These are phyloP conservation scores for Acromyrmex heyeri DNA, from an alignment of 1,140 invertebrate species.

Conservation along the genomic window DNA sequence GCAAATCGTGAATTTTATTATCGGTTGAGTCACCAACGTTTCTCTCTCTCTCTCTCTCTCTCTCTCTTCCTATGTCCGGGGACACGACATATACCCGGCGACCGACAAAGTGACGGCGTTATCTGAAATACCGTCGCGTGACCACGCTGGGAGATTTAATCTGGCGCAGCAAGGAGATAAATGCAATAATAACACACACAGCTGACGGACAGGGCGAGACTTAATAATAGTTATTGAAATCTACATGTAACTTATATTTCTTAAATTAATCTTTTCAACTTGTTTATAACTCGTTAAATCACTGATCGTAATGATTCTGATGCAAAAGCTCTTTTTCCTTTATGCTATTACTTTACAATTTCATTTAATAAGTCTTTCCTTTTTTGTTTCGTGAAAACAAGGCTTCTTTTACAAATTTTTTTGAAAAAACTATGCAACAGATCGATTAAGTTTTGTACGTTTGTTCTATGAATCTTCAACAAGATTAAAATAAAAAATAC, in stretches of 20 bases:
- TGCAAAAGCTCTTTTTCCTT: not conserved
- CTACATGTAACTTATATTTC: not conserved
- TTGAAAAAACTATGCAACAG: too few species aligned
- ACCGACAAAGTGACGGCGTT: conserved; percentile 8
- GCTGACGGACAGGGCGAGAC: not conserved
- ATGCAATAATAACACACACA: conserved; percentile 18
- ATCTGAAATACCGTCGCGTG: conserved; percentile 50
- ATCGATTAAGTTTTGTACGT: too few species aligned
- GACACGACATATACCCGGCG: not conserved
- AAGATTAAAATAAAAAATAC: too few species aligned
- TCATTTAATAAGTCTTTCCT: not conserved
- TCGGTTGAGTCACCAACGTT: conserved; percentile 22
- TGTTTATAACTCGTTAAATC: not conserved
- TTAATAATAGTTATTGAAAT: conserved; percentile 36
- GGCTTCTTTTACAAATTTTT: too few species aligned
- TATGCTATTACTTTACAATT: too few species aligned
- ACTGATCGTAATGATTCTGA: not conserved
- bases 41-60: not conserved
- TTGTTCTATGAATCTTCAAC: too few species aligned
- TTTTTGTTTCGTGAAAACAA: too few species aligned
- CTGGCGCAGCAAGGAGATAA: conserved; percentile 8
- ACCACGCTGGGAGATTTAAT: conserved; percentile 33
- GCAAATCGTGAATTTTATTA: conserved; percentile 58
- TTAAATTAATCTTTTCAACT: not conserved
- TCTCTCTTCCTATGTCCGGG: not conserved